Percentiles rank a stretch among this genome's conserved stretches.
Conservation (phyloP, 2,113 vertebrate species). For the Vireo altiloquus region DNA sequence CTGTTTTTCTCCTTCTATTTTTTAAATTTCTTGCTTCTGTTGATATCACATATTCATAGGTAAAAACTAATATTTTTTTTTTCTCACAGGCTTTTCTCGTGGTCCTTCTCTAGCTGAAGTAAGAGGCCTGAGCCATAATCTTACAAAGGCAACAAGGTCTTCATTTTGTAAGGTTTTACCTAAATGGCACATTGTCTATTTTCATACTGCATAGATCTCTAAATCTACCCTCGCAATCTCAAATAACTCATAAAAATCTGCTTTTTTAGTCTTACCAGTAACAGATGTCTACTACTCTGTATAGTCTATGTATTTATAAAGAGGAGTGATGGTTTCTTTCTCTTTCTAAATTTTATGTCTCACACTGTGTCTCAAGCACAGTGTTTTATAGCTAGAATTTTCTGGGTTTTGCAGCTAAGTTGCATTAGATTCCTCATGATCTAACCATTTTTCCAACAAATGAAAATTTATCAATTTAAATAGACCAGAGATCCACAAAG, state of each 20-base stretch:
- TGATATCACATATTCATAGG: too few relatives aligned
- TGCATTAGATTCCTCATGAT: background rate
- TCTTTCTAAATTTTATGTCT: background rate
- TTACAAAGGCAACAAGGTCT: too few relatives aligned
- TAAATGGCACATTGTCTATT: background rate
- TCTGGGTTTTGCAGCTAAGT: background rate
- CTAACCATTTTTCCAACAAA: background rate
- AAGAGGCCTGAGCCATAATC: too few relatives aligned
- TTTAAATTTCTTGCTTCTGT: too few relatives aligned
- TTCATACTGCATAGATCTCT: background rate
- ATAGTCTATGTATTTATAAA: rapidly evolving
- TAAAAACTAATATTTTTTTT: too few relatives aligned
- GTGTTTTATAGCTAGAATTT: background rate
- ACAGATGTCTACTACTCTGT: background rate
- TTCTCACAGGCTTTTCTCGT: too few relatives aligned
- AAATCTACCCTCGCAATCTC: background rate
- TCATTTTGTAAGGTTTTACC: too few relatives aligned
- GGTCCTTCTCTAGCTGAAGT: too few relatives aligned
- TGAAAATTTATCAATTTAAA: background rate
- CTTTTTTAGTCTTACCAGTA: background rate
- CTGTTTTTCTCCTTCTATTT: too few relatives aligned
- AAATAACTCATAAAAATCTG: background rate
- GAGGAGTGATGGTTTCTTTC: background rate
- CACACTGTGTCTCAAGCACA: background rate
- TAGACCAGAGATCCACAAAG: background rate